Evolutionary conservation across 2,888 invertebrate genomes (phyloP), one percentile per base, ranked within the genome.

Genomic region (Diarsia mendica): DNA sequence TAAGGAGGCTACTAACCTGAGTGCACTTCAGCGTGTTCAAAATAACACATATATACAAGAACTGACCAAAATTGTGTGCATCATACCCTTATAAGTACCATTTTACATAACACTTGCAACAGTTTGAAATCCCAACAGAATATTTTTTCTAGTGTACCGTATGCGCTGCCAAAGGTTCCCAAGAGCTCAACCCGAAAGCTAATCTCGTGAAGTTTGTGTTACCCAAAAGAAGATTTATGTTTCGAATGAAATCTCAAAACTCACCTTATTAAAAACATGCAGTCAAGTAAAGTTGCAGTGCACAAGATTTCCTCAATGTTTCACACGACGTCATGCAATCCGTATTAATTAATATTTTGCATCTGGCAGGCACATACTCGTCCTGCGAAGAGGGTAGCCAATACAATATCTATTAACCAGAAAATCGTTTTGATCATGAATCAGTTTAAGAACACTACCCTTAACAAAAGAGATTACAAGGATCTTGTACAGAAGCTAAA

Each of bases 81-180:
- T 39, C 11, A n/a, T 23, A 20, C 2, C 13, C 4, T 23, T 55
- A 23, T n/a, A n/a, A n/a, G n/a, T 23, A 23, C 8, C 15, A 23
- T 9, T 72, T 10, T n/a, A 73, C 10, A 23, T 75, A 18, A 28
- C 51, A 48, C 9, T 28, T 55, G 67, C 48, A 77, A 63, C 65
- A 69, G 60, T 80, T 82, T 82, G 80, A 86, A 82, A 82, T 82
- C 86, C 84, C 86, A 85, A 75, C 79, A 75, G 64, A 80, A 63
- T 71, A 77, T 86, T 89, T 88, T 88, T 94, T 94, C 83, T 94
- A 95, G 95, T 95, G 95, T 87, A 88, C 89, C 20, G 85, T 83
- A 73, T 94, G 94, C 85, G 89, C 88, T 66, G 90, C 75, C 20
- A 89, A 72, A 78, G 82, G 55, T 44, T 83, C 87, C 39, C 68